Percentiles rank a stretch among this genome's conserved stretches.
These are phyloP conservation scores for Apantesis nais DNA, from an alignment of 2,888 invertebrate genomes.

Conservation along the genomic window DNA sequence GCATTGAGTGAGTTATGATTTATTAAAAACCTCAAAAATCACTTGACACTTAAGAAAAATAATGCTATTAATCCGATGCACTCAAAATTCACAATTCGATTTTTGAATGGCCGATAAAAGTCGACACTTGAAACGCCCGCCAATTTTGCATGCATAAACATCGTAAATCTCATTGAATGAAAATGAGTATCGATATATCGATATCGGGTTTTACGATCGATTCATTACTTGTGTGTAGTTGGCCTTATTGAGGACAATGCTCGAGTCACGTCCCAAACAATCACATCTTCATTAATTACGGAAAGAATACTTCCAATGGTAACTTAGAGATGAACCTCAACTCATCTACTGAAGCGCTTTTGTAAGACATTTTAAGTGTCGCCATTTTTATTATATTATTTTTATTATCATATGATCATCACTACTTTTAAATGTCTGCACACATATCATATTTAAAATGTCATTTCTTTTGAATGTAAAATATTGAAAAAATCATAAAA, in stretches of 20 bases:
- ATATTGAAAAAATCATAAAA: not conserved
- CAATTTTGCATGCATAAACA: constrained; percentile 79
- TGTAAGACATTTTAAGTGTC: not conserved
- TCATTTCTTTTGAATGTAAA: too few relatives aligned
- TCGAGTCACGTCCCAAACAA: constrained; percentile 54
- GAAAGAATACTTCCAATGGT: constrained; percentile 68
- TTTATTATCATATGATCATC: too few relatives aligned
- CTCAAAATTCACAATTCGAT: constrained; percentile 57
- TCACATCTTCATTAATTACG: constrained; percentile 83
- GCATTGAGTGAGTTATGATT: constrained; percentile 40
- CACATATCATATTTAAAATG: too few relatives aligned
- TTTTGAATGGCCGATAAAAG: constrained; percentile 80
- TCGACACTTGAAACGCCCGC: constrained; percentile 74
- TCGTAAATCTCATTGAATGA: constrained; percentile 80
- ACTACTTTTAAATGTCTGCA: too few relatives aligned
- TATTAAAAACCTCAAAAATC: constrained; percentile 45
- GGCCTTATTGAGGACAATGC: constrained; percentile 72
- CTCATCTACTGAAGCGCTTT: constrained; percentile 48
- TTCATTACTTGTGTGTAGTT: constrained; percentile 67
- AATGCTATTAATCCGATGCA: constrained; percentile 67
- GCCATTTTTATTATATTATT: too few relatives aligned
- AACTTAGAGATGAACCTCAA: constrained; percentile 51
- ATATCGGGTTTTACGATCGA: constrained; percentile 72
- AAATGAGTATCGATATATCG: constrained; percentile 77
- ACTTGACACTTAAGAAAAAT: constrained; percentile 60